phyloP scores from a whole-genome alignment of 1,140 invertebrate species.

The Harlomillsia oculata region DNA sequence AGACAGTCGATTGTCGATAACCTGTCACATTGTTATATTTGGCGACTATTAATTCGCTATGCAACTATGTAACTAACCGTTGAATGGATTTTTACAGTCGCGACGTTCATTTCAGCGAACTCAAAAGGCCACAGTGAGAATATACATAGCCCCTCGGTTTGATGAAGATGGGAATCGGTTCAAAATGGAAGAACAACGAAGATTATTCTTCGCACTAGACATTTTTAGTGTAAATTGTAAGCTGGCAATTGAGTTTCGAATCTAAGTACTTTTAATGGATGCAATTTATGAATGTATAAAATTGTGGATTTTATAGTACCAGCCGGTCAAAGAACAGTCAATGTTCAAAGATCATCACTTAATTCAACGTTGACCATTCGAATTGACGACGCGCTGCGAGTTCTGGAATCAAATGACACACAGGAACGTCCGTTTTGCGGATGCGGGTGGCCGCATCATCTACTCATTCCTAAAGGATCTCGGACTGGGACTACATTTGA shows the following conservation, averaged over 20 bases:
- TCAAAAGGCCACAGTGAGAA: constrained; percentile 53
- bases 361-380: background rate
- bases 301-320: background rate
- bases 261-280: background rate
- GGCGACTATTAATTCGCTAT: background rate
- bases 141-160: constrained; percentile 59
- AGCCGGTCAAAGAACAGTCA: background rate
- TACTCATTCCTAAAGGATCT: constrained; percentile 36
- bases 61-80: background rate
- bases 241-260: background rate
- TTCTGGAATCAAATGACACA: background rate
- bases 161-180: constrained; percentile 58
- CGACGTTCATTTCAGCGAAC: background rate
- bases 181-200: constrained; percentile 53
- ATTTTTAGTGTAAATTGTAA: constrained; percentile 56
- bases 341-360: background rate
- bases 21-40: background rate
- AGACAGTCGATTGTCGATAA: background rate
- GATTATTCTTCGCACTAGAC: constrained; percentile 66
- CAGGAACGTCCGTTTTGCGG: constrained; percentile 29
- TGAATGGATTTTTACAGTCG: background rate
- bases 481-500: constrained; percentile 35
- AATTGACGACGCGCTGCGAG: background rate
- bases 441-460: constrained; percentile 38
- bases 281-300: background rate